Percentiles rank a stretch among this genome's conserved stretches.
Evolutionary conservation across 2,888 invertebrate species (phyloP).

Genomic region (Aspidiotus destructor): DNA sequence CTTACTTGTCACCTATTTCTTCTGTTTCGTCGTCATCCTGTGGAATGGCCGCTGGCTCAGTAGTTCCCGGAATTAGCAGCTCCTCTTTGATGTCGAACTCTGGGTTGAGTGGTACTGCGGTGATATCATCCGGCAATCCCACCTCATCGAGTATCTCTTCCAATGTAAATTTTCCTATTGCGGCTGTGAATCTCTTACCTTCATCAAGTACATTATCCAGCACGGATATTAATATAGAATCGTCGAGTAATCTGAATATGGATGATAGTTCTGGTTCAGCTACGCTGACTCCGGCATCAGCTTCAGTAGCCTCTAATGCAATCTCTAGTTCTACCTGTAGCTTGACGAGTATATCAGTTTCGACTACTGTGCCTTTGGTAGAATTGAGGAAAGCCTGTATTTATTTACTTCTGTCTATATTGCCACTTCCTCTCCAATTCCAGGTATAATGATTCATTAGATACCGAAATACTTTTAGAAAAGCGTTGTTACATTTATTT

Average conservation of each 20-base stretch:
- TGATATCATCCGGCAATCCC: not conserved
- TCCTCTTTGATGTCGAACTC: not conserved
- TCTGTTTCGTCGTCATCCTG: not conserved
- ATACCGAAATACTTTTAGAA: not conserved
- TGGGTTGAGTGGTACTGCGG: not conserved
- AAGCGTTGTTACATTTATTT: not conserved
- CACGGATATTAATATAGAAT: not conserved
- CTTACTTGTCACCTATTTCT: not conserved
- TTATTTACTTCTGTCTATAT: slow-evolving; percentile 77
- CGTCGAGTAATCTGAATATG: not conserved
- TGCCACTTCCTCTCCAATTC: slow-evolving; percentile 89
- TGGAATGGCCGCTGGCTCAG: not conserved
- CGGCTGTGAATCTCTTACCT: not conserved
- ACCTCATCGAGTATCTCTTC: not conserved
- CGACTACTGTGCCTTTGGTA: slow-evolving; percentile 55
- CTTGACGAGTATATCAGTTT: slow-evolving; percentile 12
- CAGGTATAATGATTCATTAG: slow-evolving; percentile 44
- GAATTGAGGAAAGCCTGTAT: slow-evolving; percentile 85
- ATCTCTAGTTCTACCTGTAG: not conserved
- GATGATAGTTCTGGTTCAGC: not conserved
- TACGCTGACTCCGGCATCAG: not conserved
- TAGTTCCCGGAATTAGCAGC: not conserved
- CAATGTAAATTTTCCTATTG: no score
- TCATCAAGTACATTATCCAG: not conserved
- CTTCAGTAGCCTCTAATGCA: not conserved